Conservation (phyloP, 2,113 vertebrate species). For the Myrmecophaga tridactyla region DNA sequence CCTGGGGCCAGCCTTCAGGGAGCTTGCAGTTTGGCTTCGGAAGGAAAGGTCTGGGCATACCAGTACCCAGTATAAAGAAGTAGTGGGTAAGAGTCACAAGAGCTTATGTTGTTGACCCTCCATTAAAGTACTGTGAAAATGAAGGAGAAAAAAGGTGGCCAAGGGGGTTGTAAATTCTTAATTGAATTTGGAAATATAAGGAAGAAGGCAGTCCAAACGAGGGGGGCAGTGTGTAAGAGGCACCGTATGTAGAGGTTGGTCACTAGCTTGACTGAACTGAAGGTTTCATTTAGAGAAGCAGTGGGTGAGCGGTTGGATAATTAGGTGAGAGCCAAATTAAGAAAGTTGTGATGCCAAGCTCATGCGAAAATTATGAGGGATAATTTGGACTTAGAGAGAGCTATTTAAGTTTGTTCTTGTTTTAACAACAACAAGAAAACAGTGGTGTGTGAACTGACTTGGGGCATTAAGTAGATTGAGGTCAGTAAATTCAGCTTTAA, state of each 20-base stretch:
- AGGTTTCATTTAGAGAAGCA: background rate
- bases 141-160: background rate
- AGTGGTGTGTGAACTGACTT: background rate
- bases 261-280: background rate
- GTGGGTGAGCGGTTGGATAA: background rate
- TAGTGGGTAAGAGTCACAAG: background rate
- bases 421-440: background rate
- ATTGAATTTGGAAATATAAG: background rate
- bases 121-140: background rate
- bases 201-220: background rate
- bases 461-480: background rate
- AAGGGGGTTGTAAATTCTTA: background rate
- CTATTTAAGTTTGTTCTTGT: no score
- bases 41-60: background rate
- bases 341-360: background rate
- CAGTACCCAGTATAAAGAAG: background rate
- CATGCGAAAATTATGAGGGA: no score
- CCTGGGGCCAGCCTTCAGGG: background rate
- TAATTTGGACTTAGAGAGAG: background rate
- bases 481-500: background rate
- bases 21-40: background rate
- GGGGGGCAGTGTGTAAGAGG: background rate
- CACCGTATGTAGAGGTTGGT: background rate
- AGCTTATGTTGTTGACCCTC: background rate
- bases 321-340: background rate